Evolutionary conservation across 2,113 vertebrate genomes (phyloP).

Genomic region (Lathamus discolor): DNA sequence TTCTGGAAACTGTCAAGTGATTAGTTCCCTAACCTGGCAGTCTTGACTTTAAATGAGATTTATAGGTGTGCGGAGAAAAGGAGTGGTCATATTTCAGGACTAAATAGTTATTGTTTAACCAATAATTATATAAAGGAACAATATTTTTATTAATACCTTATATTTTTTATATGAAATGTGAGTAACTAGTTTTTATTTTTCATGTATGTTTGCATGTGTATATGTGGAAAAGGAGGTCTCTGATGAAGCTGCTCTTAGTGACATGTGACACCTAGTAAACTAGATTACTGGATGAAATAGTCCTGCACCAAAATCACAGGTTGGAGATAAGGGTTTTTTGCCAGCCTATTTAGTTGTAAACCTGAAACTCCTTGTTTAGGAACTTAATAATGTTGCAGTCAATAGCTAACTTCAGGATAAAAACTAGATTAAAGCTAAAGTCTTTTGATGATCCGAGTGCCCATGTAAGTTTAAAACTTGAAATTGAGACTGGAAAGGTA

Average conservation of each 20-base stretch:
- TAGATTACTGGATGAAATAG: background rate
- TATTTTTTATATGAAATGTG: background rate
- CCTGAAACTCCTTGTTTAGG: background rate
- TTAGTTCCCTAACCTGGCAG: background rate
- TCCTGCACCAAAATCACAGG: background rate
- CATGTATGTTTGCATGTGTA: rapidly evolving
- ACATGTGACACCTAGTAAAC: background rate
- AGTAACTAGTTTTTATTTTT: background rate
- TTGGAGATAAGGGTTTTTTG: background rate
- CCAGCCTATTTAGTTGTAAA: background rate
- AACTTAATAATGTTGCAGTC: background rate
- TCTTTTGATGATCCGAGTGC: background rate
- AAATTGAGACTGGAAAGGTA: background rate
- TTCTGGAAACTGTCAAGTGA: background rate
- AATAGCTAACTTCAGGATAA: background rate
- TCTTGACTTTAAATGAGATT: background rate
- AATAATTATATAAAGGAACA: background rate
- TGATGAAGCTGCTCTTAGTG: background rate
- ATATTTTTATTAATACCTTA: background rate
- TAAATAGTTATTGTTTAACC: background rate
- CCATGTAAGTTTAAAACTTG: background rate
- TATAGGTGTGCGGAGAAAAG: background rate
- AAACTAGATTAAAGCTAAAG: background rate
- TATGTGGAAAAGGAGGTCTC: background rate
- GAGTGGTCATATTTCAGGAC: rapidly evolving